Evolutionary conservation across 2,113 vertebrate species (phyloP).

Genomic region (Macquaria australasica): DNA sequence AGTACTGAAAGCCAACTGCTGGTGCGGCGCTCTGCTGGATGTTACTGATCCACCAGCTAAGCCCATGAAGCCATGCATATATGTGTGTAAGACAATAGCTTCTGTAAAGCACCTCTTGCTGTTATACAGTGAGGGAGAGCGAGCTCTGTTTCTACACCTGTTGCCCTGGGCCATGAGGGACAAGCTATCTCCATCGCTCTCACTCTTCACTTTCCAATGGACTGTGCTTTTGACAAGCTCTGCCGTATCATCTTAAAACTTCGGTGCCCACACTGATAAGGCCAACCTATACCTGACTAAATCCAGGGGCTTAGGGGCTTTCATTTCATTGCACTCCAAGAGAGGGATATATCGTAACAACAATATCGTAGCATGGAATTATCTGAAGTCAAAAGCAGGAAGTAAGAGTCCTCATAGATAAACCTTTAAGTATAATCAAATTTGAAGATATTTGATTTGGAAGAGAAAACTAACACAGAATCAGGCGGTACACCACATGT

Average conservation of each 20-base stretch:
- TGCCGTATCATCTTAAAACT: slow-evolving; percentile 63
- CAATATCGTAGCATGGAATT: not conserved
- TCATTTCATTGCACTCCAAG: slow-evolving; percentile 51
- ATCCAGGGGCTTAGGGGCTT: slow-evolving; percentile 59
- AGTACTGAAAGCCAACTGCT: slow-evolving; percentile 78
- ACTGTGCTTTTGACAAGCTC: slow-evolving; percentile 52
- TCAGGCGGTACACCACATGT: slow-evolving; percentile 30
- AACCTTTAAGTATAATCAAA: slow-evolving; percentile 27
- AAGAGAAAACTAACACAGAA: slow-evolving; percentile 8
- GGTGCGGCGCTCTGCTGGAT: slow-evolving; percentile 75
- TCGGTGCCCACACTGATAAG: slow-evolving; percentile 55
- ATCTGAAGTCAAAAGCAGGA: slow-evolving; percentile 28
- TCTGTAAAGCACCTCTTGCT: slow-evolving; percentile 82
- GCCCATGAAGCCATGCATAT: slow-evolving; percentile 72
- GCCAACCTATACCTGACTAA: slow-evolving; percentile 68
- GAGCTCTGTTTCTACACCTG: slow-evolving; percentile 81
- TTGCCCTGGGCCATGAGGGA: slow-evolving; percentile 70
- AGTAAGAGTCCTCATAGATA: slow-evolving; percentile 13
- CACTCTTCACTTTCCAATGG: slow-evolving; percentile 50
- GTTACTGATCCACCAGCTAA: slow-evolving; percentile 82
- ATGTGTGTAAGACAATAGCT: slow-evolving; percentile 85
- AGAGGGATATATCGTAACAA: slow-evolving; percentile 2
- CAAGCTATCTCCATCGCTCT: slow-evolving; percentile 60
- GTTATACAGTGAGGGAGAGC: slow-evolving; percentile 60
- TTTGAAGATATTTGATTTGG: slow-evolving; percentile 37